Evolutionary conservation across 2,888 invertebrate species (phyloP).

Genomic region (Adineta ricciae): DNA sequence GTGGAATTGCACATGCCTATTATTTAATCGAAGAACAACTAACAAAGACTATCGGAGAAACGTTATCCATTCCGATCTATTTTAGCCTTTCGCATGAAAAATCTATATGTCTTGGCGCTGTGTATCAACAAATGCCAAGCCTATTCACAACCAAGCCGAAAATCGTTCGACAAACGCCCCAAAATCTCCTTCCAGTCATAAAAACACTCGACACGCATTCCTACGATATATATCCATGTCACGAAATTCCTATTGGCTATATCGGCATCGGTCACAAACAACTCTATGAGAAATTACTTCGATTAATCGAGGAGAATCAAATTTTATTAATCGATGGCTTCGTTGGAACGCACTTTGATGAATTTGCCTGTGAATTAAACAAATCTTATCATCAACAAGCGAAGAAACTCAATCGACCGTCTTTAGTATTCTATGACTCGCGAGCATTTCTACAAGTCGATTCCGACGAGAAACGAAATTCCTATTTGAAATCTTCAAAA

Average conservation of each 20-base stretch:
- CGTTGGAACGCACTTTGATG: neutral
- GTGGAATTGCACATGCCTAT: neutral
- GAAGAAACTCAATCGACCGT: neutral
- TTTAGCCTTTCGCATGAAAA: slow-evolving; percentile 12
- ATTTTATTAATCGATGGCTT: slow-evolving; percentile 8
- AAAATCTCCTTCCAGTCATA: neutral
- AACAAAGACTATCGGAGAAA: neutral
- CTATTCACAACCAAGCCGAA: neutral
- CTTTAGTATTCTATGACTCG: neutral
- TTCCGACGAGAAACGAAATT: neutral
- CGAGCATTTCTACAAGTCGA: neutral
- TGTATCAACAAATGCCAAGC: neutral
- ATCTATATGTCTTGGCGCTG: neutral
- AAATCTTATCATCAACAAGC: neutral
- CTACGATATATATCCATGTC: slow-evolving; percentile 7
- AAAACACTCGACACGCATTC: neutral
- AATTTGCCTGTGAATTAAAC: neutral
- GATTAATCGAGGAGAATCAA: neutral
- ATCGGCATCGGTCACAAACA: neutral
- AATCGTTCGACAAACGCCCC: neutral
- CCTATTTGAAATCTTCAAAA: neutral
- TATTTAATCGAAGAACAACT: neutral
- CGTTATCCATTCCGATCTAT: neutral
- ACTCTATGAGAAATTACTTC: neutral
- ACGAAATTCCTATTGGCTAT: neutral